phyloP scores from a whole-genome alignment of 2,113 vertebrate genomes.

The Daboia siamensis region DNA sequence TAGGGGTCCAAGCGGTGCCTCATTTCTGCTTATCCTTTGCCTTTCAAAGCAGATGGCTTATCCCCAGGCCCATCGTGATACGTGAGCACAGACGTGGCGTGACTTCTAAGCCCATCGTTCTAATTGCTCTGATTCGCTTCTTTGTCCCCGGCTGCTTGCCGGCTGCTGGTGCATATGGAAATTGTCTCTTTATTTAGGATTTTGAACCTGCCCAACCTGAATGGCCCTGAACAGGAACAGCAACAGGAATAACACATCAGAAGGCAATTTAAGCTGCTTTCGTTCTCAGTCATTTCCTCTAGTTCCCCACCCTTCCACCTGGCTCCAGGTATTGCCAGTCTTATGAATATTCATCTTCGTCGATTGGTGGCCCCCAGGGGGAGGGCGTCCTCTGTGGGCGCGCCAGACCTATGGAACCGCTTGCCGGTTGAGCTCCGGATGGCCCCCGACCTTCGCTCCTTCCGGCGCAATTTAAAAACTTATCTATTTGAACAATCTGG shows the following conservation, averaged over 20 bases:
- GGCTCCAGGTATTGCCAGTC: neutral
- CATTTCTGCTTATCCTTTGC: neutral
- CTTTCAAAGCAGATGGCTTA: neutral
- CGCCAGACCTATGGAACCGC: no score
- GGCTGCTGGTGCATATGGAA: neutral
- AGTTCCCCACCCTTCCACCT: no score
- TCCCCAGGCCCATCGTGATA: neutral
- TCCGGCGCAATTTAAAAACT: no score
- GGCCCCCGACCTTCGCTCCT: no score
- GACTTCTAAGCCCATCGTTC: neutral
- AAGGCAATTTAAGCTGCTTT: neutral
- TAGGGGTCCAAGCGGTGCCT: fast-evolving
- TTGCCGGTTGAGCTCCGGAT: no score
- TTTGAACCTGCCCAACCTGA: neutral
- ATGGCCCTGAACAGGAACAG: neutral
- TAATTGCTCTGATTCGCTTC: neutral
- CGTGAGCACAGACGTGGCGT: neutral
- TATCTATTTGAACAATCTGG: no score
- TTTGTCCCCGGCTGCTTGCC: neutral
- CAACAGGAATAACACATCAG: neutral
- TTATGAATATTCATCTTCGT: neutral
- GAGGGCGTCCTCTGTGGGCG: no score
- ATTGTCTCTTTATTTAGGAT: neutral
- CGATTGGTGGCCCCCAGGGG: no score
- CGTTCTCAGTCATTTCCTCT: neutral